These are phyloP conservation scores for Desmodus rotundus DNA, from an alignment of 2,113 vertebrate genomes.

Conservation along the genomic window DNA sequence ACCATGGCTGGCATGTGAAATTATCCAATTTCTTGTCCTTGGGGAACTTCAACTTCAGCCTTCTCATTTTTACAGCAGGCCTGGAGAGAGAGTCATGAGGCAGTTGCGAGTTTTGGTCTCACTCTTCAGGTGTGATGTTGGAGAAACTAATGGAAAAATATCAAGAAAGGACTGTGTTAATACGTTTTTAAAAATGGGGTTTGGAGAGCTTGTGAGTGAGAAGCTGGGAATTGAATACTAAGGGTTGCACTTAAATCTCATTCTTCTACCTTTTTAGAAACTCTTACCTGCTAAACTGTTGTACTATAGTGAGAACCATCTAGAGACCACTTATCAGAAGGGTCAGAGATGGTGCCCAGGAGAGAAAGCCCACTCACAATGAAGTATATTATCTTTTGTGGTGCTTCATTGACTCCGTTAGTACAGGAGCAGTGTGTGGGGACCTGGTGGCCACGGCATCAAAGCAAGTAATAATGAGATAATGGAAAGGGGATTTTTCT, in stretches of 20 bases:
- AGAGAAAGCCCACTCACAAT: not conserved
- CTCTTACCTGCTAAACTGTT: not conserved
- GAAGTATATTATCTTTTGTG: not conserved
- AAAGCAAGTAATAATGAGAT: not conserved
- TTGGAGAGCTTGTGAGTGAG: not conserved
- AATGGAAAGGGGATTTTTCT: not conserved
- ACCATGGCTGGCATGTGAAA: not conserved
- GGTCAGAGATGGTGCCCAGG: not conserved
- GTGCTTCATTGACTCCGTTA: not conserved
- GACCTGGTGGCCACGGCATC: not conserved
- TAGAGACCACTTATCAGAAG: conserved; percentile 24
- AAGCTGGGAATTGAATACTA: not conserved
- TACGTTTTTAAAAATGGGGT: not conserved
- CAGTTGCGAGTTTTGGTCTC: not conserved
- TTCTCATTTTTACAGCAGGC: not conserved
- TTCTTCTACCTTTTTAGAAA: conserved; percentile 36
- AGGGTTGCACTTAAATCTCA: not conserved
- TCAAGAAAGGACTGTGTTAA: not conserved
- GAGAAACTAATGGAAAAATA: not conserved
- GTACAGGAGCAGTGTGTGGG: not conserved
- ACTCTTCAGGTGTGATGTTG: not conserved
- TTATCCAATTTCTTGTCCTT: not conserved
- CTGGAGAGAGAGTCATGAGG: not conserved
- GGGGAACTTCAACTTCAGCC: not conserved
- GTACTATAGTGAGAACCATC: not conserved